These are phyloP conservation scores for Gadus macrocephalus DNA, from an alignment of 2,113 vertebrate genomes.

Conservation along the genomic window DNA sequence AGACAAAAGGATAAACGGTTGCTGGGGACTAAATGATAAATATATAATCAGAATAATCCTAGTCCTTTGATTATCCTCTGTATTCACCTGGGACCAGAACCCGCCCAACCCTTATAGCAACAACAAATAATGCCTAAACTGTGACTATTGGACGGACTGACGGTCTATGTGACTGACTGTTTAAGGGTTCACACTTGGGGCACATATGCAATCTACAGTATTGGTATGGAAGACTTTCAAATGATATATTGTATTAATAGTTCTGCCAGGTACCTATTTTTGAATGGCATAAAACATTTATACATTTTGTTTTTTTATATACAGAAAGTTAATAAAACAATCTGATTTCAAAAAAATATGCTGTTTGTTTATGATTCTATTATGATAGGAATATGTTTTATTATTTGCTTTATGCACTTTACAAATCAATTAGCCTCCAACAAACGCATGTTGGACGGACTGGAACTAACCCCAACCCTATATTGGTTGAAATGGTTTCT, in stretches of 20 bases:
- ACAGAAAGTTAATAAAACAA: background rate
- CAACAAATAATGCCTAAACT: background rate
- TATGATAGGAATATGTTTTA: background rate
- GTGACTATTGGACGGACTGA: background rate
- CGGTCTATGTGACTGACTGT: background rate
- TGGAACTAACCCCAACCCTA: background rate
- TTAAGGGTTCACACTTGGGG: background rate
- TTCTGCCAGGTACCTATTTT: background rate
- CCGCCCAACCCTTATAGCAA: background rate
- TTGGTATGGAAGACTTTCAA: background rate
- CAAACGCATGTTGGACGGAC: no score
- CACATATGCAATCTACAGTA: background rate
- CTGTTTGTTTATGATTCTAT: background rate
- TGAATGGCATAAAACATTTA: background rate
- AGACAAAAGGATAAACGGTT: no score
- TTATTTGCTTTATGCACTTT: background rate
- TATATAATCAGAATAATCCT: no score
- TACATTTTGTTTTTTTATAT: background rate
- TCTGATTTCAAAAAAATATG: background rate
- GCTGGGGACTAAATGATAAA: no score
- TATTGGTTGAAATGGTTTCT: background rate
- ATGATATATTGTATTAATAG: background rate
- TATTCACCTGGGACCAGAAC: no score
- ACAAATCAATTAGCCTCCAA: no score
- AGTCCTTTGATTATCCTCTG: no score